Evolutionary conservation across 2,888 invertebrate genomes (phyloP), one percentile per base, ranked within the genome.

Genomic region (Trisateles emortualis): DNA sequence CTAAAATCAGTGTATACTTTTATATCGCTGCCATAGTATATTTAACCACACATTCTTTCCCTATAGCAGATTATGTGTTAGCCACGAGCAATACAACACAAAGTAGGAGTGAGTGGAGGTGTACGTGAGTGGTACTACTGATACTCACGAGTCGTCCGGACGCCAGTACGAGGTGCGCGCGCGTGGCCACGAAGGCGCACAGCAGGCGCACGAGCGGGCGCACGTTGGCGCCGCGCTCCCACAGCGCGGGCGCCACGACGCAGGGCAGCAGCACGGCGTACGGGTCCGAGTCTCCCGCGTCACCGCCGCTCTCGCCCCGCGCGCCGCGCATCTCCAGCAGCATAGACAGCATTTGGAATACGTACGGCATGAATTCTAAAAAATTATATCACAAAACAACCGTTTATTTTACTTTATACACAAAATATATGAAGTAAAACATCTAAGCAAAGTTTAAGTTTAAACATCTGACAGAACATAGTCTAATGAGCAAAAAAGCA

Each of bases 321-420:
- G 52, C 30, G 0, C 91, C 89, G 43, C 96, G 95, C 55, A 96
- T 88, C 86, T 99, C 99, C 90, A 99, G 94, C 51, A 99, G 91
- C 14, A 99, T 92, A 0, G 99, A 98, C 33, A 99, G 92, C 90
- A 99, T 96, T 97, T 99, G 99, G 86, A 99, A 99, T 40, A 99
- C 98, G 88, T 99, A 99, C 0, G 99, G 99, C 89, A 99, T 97
- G 92, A 99, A 99, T 86, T 99, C 99, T 95, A 94, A n/a, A n/a
- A n/a, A n/a, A n/a, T n/a, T n/a, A n/a, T n/a, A n/a, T n/a, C n/a
- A n/a, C n/a, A n/a, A n/a, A n/a, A n/a, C n/a, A n/a, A n/a, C n/a
- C n/a, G n/a, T n/a, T n/a, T n/a, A n/a, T n/a, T n/a, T n/a, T n/a
- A n/a, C n/a, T n/a, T n/a, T n/a, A n/a, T n/a, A 10, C n/a, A 3